Evolutionary conservation across 2,888 invertebrate genomes (phyloP).

Genomic region (Drosophila mulleri): DNA sequence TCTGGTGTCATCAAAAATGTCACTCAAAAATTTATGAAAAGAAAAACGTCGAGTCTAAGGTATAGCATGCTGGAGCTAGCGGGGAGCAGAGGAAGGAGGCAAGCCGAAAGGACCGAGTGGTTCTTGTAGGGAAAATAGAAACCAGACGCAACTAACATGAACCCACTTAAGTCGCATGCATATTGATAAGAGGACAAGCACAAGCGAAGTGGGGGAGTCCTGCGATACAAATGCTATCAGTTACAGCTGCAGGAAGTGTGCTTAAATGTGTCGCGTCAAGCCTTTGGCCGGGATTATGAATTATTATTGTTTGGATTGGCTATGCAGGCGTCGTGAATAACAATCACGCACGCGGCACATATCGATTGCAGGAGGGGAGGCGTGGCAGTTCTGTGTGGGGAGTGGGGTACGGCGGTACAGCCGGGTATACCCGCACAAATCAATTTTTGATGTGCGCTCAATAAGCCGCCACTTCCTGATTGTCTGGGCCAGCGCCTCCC

Average conservation of each 20-base stretch:
- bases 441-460: conserved; percentile 79
- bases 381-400: not conserved
- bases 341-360: conserved; percentile 57
- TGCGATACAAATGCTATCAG: conserved; percentile 61
- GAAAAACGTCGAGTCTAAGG: conserved; percentile 64
- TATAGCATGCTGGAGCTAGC: not conserved
- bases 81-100: not conserved
- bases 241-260: conserved; percentile 78
- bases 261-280: conserved; percentile 74
- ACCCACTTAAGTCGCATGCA: conserved; percentile 73
- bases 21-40: conserved; percentile 83
- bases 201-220: conserved; percentile 7
- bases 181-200: conserved; percentile 69
- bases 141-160: conserved; percentile 55
- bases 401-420: not conserved
- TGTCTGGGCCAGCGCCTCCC: conserved; percentile 62
- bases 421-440: conserved; percentile 55
- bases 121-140: conserved; percentile 29
- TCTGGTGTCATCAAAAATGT: conserved; percentile 82
- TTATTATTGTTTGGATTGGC: conserved; percentile 78
- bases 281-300: conserved; percentile 77
- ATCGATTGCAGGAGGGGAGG: conserved; percentile 52
- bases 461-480: conserved; percentile 79
- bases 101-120: not conserved
- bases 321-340: conserved; percentile 36